Conservation (phyloP, 2,888 invertebrate species). For the Eupeodes luniger region DNA sequence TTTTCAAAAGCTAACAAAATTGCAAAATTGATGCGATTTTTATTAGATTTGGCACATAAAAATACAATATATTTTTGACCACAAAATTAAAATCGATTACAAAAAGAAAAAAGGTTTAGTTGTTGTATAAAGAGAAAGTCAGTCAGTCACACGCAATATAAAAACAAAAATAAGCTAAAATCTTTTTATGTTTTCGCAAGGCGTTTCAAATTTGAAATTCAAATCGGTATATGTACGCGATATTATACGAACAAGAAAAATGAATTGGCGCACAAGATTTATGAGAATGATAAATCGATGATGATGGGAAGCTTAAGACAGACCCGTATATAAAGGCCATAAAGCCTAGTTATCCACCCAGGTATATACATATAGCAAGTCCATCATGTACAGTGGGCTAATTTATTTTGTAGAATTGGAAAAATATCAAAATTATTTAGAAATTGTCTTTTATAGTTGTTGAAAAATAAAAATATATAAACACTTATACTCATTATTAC, state of each 20-base stretch:
- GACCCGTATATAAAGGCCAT: slow-evolving; percentile 3
- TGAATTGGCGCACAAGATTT: slow-evolving; percentile 43
- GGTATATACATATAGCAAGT: not conserved
- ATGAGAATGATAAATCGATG: slow-evolving; percentile 66
- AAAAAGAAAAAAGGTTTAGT: not conserved
- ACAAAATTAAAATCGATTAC: slow-evolving; percentile 30
- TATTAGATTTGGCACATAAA: slow-evolving; percentile 46
- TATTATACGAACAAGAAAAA: slow-evolving; percentile 5
- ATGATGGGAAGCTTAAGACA: slow-evolving; percentile 53
- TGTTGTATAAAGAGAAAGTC: slow-evolving; percentile 50
- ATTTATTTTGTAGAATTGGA: not conserved
- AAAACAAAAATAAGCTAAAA: not conserved
- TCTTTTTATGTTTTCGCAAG: slow-evolving; percentile 21
- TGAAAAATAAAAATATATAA: too few species aligned
- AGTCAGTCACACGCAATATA: slow-evolving; percentile 18
- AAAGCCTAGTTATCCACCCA: slow-evolving; percentile 6
- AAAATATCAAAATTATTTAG: not conserved
- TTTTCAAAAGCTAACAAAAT: not conserved
- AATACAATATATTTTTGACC: slow-evolving; percentile 56
- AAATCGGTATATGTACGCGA: not conserved
- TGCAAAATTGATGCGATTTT: slow-evolving; percentile 24
- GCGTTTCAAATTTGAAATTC: slow-evolving; percentile 38
- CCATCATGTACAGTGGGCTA: slow-evolving; percentile 6
- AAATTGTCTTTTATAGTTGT: too few species aligned
- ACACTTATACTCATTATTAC: too few species aligned